Evolutionary conservation across 2,113 vertebrate genomes (phyloP).

Genomic region (Microcebus lehilahytsara): DNA sequence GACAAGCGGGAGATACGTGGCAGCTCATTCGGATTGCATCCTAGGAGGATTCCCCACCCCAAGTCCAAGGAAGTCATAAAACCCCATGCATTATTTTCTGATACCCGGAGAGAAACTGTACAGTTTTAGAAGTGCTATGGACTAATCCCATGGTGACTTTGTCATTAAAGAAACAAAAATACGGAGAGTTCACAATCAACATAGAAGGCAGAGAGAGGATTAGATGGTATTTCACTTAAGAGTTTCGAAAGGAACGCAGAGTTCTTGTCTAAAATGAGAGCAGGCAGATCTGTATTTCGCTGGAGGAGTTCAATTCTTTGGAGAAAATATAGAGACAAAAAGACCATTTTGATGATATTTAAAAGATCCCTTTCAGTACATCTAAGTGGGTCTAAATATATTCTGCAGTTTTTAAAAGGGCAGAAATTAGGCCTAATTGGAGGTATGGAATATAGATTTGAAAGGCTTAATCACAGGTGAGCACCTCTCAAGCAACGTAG

Average conservation of each 20-base stretch:
- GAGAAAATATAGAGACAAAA: neutral
- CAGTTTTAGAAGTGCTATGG: neutral
- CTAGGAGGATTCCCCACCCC: neutral
- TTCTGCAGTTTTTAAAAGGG: neutral
- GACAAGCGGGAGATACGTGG: neutral
- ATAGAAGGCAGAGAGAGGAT: neutral
- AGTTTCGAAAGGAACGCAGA: neutral
- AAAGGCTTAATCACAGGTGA: neutral
- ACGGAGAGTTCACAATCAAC: neutral
- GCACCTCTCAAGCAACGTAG: neutral
- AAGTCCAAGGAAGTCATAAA: neutral
- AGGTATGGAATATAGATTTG: neutral
- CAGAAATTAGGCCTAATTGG: neutral
- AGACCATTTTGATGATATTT: neutral
- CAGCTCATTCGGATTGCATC: neutral
- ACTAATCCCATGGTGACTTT: neutral
- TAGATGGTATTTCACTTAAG: neutral
- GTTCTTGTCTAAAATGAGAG: neutral
- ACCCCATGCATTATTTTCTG: neutral
- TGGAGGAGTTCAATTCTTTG: neutral
- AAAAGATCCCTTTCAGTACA: neutral
- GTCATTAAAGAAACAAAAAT: slow-evolving; percentile 5
- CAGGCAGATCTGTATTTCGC: neutral
- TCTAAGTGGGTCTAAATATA: neutral
- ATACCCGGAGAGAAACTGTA: neutral